phyloP scores from a whole-genome alignment of 2,888 invertebrate genomes.

The Chymomyza amoena region DNA sequence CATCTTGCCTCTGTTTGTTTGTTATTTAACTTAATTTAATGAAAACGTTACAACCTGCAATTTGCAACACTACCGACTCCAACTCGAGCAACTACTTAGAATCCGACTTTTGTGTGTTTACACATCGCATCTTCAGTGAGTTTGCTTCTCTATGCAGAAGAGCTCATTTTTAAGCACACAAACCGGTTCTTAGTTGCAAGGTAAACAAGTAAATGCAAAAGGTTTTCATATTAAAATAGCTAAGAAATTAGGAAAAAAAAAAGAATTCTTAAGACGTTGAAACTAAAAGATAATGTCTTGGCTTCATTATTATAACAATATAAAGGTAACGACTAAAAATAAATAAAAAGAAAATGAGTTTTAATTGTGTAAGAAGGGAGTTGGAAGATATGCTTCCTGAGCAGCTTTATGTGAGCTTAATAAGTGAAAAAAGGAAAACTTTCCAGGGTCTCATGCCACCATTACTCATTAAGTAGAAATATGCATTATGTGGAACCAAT shows the following conservation, averaged over 20 bases:
- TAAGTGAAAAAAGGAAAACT: too few relatives aligned
- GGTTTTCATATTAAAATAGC: conserved; percentile 36
- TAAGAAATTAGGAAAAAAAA: conserved; percentile 10
- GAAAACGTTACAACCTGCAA: conserved; percentile 73
- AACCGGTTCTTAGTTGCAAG: conserved; percentile 31
- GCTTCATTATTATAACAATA: too few relatives aligned
- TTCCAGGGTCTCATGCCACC: too few relatives aligned
- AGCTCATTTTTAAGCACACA: conserved; percentile 52
- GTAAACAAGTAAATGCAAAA: conserved; percentile 57
- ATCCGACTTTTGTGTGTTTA: conserved; percentile 48
- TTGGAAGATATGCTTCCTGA: too few relatives aligned
- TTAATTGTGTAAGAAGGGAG: too few relatives aligned
- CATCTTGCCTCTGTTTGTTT: conserved; percentile 37
- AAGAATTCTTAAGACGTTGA: conserved; percentile 6
- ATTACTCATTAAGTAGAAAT: too few relatives aligned
- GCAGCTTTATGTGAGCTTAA: too few relatives aligned
- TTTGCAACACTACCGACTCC: conserved; percentile 57
- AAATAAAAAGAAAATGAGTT: neutral
- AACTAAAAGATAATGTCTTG: neutral
- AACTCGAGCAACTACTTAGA: conserved; percentile 48
- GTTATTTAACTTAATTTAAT: conserved; percentile 70
- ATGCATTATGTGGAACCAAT: too few relatives aligned
- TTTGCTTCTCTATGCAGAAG: conserved; percentile 1
- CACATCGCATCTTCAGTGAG: conserved; percentile 28
- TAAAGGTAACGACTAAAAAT: neutral